These are phyloP conservation scores for Melanotaenia duboulayi DNA, from an alignment of 2,113 vertebrate species.

Conservation along the genomic window DNA sequence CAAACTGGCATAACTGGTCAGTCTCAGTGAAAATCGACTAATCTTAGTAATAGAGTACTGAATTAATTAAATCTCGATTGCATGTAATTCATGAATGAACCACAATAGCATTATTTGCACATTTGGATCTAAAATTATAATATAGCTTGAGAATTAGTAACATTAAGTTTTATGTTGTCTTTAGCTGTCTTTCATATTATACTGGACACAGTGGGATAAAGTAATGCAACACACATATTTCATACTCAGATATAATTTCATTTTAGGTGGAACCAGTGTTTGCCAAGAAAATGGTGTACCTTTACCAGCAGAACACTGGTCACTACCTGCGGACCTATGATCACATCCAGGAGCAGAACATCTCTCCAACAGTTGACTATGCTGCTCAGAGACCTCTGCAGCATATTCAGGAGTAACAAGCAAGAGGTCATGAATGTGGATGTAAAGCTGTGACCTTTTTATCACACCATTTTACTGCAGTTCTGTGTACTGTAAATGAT, in stretches of 20 bases:
- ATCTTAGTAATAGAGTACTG: neutral
- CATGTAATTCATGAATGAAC: too few species aligned
- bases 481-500: slow-evolving; percentile 71
- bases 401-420: slow-evolving; percentile 90
- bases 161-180: too few species aligned
- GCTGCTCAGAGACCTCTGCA: slow-evolving; percentile 85
- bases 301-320: slow-evolving; percentile 91
- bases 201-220: neutral
- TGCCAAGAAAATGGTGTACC: slow-evolving; percentile 92
- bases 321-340: slow-evolving; percentile 91
- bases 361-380: slow-evolving; percentile 85
- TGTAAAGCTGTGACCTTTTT: slow-evolving; percentile 54
- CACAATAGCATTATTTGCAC: too few species aligned
- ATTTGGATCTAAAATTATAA: too few species aligned
- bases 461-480: slow-evolving; percentile 38
- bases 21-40: neutral
- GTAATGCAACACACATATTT: slow-evolving; percentile 18
- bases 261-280: slow-evolving; percentile 94
- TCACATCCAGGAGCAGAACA: slow-evolving; percentile 81
- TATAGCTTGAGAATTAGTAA: too few species aligned
- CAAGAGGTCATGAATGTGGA: slow-evolving; percentile 26
- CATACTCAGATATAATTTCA: slow-evolving; percentile 6
- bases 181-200: neutral
- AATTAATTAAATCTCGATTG: neutral
- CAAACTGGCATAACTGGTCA: neutral